Conservation (phyloP, 2,797 vertebrate species). For the Agapornis canus region DNA sequence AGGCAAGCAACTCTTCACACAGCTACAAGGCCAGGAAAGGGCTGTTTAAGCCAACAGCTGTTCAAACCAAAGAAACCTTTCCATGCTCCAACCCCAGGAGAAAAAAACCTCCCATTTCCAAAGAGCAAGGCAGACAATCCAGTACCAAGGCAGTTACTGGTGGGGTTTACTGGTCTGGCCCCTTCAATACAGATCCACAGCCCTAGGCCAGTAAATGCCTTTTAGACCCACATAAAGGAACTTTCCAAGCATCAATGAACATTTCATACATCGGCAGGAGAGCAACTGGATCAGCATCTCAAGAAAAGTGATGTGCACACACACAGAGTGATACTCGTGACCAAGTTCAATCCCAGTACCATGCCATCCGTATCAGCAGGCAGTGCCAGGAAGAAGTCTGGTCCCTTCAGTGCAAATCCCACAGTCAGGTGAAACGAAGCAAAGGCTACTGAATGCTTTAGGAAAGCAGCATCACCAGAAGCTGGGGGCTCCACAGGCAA, state of each 20-base stretch:
- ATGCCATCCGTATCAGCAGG: neutral
- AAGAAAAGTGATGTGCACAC: neutral
- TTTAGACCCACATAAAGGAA: neutral
- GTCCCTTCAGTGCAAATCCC: constrained; percentile 20
- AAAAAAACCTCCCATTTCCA: neutral
- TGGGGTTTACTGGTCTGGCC: neutral
- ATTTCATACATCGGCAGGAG: constrained; percentile 1
- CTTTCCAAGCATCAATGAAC: constrained; percentile 4
- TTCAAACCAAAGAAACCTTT: neutral
- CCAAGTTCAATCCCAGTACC: constrained; percentile 21
- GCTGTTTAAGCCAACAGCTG: neutral
- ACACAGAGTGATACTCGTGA: neutral
- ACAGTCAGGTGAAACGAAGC: neutral
- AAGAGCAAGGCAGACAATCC: neutral
- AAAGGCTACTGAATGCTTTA: constrained; percentile 60
- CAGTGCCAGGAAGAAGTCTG: constrained; percentile 12
- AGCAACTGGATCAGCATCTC: neutral
- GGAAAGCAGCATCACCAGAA: neutral
- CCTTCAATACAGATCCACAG: neutral
- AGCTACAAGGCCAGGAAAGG: neutral
- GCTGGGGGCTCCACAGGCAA: neutral
- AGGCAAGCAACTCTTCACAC: neutral
- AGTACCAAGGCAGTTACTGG: constrained; percentile 36
- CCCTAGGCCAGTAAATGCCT: constrained; percentile 31
- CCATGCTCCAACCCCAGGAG: neutral